Evolutionary conservation across 2,888 invertebrate genomes (phyloP), one percentile per base, ranked within the genome.

Genomic region (Coremacera marginata): DNA sequence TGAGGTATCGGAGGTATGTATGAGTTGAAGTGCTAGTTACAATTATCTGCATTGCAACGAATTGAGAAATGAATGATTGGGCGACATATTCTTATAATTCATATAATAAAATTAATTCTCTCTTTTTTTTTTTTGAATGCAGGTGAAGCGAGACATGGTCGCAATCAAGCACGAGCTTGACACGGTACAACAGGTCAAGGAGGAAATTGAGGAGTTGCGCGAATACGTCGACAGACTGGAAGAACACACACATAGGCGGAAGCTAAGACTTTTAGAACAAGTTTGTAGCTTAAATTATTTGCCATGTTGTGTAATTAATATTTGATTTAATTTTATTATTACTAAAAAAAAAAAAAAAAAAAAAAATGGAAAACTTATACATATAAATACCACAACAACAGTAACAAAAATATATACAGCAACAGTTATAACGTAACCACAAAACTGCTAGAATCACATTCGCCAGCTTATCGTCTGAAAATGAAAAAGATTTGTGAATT

Each of bases 81-180:
- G 9, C 9, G 60, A 34, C n/a, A 19, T 8, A 27, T 65, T 65
- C 37, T 34, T 31, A 63, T 31, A 34, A 51, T 70, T 25, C 14
- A 49, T 49, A 44, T 25, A 51, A n/a, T 70, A 25, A 16, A n/a
- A n/a, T 44, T 9, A 19, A 34, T 2, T n/a, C n/a, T 9, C 5
- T 49, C 22, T 34, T 16, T 65, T 19, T 11, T 65, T 11, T 4
- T n/a, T 37, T 19, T n/a, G 14, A 27, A 27, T 55, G 14, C 88
- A 94, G 92, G 94, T 97, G 84, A 97, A 97, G 91, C 93, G 96
- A 87, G 97, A 97, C 91, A 96, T 97, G 96, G 96, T 96, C 86
- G 96, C 96, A 88, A 96, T 97, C 91, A 96, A 96, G 91, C 95
- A 96, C 89, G 97, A 97, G 91, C 91, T 97, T 89, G 96, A 96